Evolutionary conservation across 2,888 invertebrate genomes (phyloP).

Genomic region (Temnothorax unifasciatus): DNA sequence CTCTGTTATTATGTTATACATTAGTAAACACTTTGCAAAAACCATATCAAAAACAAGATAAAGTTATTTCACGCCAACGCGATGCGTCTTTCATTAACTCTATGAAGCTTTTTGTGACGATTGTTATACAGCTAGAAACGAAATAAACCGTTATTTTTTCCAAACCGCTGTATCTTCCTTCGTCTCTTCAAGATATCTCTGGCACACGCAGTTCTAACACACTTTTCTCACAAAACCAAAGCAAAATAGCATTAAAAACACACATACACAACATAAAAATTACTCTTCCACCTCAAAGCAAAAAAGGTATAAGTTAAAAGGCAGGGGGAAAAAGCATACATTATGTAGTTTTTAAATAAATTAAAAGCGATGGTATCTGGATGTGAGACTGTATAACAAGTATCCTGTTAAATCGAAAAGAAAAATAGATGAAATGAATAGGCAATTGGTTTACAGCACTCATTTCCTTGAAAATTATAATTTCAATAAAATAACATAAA

Average conservation of each 20-base stretch:
- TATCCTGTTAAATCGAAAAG: not conserved
- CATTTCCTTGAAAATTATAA: not conserved
- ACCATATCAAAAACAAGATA: constrained; percentile 27
- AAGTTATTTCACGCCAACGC: not conserved
- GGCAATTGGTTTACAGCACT: not conserved
- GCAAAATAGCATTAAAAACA: constrained; percentile 57
- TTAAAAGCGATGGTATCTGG: constrained; percentile 25
- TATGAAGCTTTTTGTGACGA: not conserved
- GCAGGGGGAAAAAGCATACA: constrained; percentile 39
- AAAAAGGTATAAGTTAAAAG: constrained; percentile 43
- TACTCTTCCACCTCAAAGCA: constrained; percentile 65
- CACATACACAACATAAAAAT: constrained; percentile 55
- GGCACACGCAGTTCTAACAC: not conserved
- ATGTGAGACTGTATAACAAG: not conserved
- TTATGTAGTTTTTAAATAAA: constrained; percentile 36
- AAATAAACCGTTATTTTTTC: not conserved
- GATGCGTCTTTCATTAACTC: not conserved
- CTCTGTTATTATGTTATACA: constrained; percentile 87
- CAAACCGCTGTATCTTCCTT: not conserved
- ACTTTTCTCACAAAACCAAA: constrained; percentile 59
- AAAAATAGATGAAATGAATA: constrained; percentile 28
- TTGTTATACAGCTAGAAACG: not conserved
- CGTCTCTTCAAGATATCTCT: not conserved
- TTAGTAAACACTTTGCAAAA: constrained; percentile 68
- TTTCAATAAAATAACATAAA: not conserved